Base-by-base conservation (phyloP, 2,888 invertebrate species). In the Cryptocephalus primarius region DNA sequence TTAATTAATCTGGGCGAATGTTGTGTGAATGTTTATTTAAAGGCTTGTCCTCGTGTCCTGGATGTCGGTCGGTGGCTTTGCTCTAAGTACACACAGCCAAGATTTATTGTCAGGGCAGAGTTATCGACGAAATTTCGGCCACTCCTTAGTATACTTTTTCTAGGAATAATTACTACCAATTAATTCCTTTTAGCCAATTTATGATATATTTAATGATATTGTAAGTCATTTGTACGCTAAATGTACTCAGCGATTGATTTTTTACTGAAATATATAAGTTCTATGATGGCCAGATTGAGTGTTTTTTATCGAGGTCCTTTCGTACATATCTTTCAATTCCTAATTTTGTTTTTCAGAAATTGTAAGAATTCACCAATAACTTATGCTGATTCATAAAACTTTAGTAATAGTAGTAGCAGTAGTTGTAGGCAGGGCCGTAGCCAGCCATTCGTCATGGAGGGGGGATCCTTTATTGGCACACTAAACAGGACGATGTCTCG, bases 11-110 rank as follows among this genome's bases (percentile, higher is more conserved):
- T 51, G 53, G 42, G 45, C 48, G 52, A 57, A 54, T 52, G 54
- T 43, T 50, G 57, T 45, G 49, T 60, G 63, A 52, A 48, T 62
- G 64, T 53, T 51, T 65, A 66, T 65, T 65, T 65, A 66, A 65
- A 57, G 55, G 69, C 69, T 69, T 69, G 67, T 68, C 67, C 69
- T 68, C 56, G 64, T 62, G 58, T 65, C 69, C 64, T 61, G 55
- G 51, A 56, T 60, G 60, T 56, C 52, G 45, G 55, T 58, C 55
- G 57, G 48, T 51, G 55, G 49, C 57, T 60, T 58, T 59, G 61
- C 58, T 45, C 13, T 36, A 12, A 36, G 22, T 36, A 36, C 12
- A 12, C 12, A 11, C 36, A 36, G 36, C 36, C 10, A 32, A 40
- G 31, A 36, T 43, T 38, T 31, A 8, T 4, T 34, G 34, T 34